Evolutionary conservation across 2,888 invertebrate genomes (phyloP).

Genomic region (Nemotelus nigrinus): DNA sequence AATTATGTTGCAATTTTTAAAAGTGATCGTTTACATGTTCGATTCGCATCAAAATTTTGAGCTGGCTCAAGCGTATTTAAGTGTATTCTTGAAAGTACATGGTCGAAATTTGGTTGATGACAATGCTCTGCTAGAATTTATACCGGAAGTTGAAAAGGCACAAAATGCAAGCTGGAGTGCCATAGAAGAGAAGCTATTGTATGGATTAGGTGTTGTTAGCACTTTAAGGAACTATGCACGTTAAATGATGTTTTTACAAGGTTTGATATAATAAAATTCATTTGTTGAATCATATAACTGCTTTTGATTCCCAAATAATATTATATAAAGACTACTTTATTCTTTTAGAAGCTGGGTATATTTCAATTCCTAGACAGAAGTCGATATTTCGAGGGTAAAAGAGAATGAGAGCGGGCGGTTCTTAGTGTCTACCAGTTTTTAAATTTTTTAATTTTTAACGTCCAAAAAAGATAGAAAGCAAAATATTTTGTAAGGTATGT

Average conservation of each 20-base stretch:
- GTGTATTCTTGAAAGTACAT: constrained; percentile 86
- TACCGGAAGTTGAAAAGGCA: constrained; percentile 70
- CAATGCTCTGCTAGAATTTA: constrained; percentile 67
- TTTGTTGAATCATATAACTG: no score
- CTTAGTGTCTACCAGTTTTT: no score
- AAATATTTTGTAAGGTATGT: no score
- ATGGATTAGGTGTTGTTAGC: constrained; percentile 79
- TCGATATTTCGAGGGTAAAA: no score
- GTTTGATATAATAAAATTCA: no score
- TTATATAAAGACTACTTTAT: no score
- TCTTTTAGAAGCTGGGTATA: no score
- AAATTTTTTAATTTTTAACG: no score
- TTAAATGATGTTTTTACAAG: neutral
- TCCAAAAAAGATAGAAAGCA: no score
- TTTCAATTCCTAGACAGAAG: no score
- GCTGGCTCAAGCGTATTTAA: constrained; percentile 88
- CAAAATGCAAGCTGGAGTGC: constrained; percentile 73
- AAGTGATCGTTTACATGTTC: constrained; percentile 77
- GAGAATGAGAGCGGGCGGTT: no score
- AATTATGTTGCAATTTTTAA: constrained; percentile 81
- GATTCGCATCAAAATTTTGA: constrained; percentile 85
- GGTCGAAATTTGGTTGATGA: constrained; percentile 70
- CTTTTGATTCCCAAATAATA: no score
- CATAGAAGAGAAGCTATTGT: constrained; percentile 76
- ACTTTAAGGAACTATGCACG: constrained; percentile 71